Base-by-base conservation (phyloP, 2,888 invertebrate genomes). In the Hypercompe scribonia region DNA sequence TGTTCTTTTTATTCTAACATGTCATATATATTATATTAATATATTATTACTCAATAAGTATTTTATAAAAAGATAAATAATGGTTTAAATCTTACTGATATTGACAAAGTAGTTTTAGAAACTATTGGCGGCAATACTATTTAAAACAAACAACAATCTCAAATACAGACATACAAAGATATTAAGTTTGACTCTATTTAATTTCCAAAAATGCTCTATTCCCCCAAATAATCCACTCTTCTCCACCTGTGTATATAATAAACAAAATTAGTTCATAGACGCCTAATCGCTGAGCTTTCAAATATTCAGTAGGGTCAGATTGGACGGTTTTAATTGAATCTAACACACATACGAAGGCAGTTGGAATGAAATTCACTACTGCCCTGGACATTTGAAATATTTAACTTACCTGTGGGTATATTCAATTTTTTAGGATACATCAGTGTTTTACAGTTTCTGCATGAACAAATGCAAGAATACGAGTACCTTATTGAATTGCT, bases 301-400 rank as follows among this genome's bases (percentile, higher is more conserved):
- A 84, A 84, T 80, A 84, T 84, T 81, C 81, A 80, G 75, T n/a
- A 4, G 65, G 63, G 76, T 72, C 58, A 72, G 72, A 78, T 81
- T 68, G 72, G 75, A 61, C 66, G 58, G 78, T 71, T 75, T 84
- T 86, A 84, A 86, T 86, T 86, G 81, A 85, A 84, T 85, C 76
- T 80, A 85, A 84, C 83, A 83, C 82, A 81, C 81, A 80, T 74
- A 79, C 73, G 71, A 73, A 68, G 67, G 70, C 72, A 71, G 68
- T 74, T 70, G 70, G 65, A 63, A 75, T 68, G 75, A 72, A 79
- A 74, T 69, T 77, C 72, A 58, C 73, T 46, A 75, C 71, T 68
- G 75, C 73, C 73, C 54, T 63, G 78, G 80, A 82, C 81, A 83
- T 79, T 82, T 78, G 77, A 81, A 78, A 81, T 78, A 84, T 82